Evolutionary conservation across 2,113 vertebrate genomes (phyloP), one percentile per base, ranked within the genome.

Genomic region (Rafetus swinhoei): DNA sequence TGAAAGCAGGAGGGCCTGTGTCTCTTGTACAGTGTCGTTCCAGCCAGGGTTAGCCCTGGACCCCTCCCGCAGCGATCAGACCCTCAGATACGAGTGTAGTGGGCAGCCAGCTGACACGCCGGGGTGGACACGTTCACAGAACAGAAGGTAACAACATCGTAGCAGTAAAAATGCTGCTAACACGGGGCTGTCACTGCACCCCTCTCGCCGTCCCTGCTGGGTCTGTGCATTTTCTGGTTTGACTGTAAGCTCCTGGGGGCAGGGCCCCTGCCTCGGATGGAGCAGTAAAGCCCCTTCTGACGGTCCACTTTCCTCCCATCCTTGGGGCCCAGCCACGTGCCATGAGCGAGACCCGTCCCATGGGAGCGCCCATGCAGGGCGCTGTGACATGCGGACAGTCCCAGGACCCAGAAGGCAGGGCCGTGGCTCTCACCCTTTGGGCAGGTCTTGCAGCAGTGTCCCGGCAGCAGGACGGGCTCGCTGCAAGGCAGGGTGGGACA

Each of bases 401-500:
- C 65, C n/a, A 21, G 65, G 65, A 72, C 53, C 13, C 53, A 53
- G 65, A 35, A 69, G 16, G 32, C 65, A 72, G 65, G 18, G n/a
- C 15, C 14, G 10, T 19, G 9, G 45, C 16, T n/a, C 88, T 97
- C 98, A 99, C 99, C 99, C 98, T 98, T 98, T 3, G 98, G 98
- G 80, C 99, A 99, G 88, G 98, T 98, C 93, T 98, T 99, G 89
- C 99, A 99, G 97, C 99, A 99, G 89, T 99, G 98, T n/a, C 99
- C 99, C 0, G 99, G 99, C 83, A 99, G 98, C 89, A 99, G 97
- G 2, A 98, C 85, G 0, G 99, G 98, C 2, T 98, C 97, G 1
- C 98, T 97, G 12, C 99, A 99, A 91, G 97, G 50, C 2, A 97
- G 98, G 53, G 97, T 69, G 0, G 99, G 99, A 91, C 99, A 99